Evolutionary conservation across 2,113 vertebrate genomes (phyloP), one percentile per base, ranked within the genome.

Genomic region (Caranx melampygus): DNA sequence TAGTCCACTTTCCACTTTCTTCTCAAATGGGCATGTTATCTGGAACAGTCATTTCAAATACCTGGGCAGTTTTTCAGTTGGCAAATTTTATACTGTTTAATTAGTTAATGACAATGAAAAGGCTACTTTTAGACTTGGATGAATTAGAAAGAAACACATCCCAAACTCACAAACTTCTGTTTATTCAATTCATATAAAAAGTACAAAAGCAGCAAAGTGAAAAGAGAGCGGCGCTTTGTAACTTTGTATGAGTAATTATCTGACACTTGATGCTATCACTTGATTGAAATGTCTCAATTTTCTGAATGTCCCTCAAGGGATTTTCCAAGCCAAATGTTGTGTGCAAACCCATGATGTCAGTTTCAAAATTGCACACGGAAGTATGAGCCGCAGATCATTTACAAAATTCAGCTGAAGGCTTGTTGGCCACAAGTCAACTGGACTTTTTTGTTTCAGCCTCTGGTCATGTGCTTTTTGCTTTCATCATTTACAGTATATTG

Each of bases 321-420:
- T 42, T 78, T 82, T 79, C 57, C 47, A n/a, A 40, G 37, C n/a
- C 10, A 70, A 59, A 70, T 26, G 14, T 14, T n/a, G 3, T 34
- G 68, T 54, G 15, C 47, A 64, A 75, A 59, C 16, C 55, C 20
- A 63, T 88, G 78, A 84, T 59, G 65, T 80, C 80, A 87, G 58
- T 75, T 84, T 85, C 68, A 77, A 72, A 52, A 78, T 78, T 42
- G 63, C 37, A 72, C 59, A 40, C 13, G 75, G 74, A 84, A 67
- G 34, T 21, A 45, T 8, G 45, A 65, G 7, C 33, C 45, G 18
- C 8, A 59, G 3, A 71, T 59, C 3, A 12, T 35, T 52, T 31
- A n/a, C 3, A 54, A 37, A 57, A 44, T 31, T 33, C 5, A 75
- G 20, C 4, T 78, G 21, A 59, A 26, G 40, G 37, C 47, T 55